These are phyloP conservation scores for Oryzias javanicus DNA, from an alignment of 2,113 vertebrate species.

Conservation along the genomic window DNA sequence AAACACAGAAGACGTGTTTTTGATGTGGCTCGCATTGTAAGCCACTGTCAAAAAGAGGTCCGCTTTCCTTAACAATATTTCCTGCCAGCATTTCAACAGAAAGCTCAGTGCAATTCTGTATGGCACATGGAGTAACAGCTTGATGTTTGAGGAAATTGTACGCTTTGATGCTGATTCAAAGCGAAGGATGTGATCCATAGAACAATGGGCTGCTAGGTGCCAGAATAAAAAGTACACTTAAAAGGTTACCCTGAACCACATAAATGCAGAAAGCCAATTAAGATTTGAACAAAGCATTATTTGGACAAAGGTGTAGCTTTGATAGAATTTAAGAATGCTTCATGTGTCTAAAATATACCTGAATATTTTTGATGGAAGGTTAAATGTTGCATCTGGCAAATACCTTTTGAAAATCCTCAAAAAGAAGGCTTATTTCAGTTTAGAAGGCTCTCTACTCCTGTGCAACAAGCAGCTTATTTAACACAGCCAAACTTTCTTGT, in stretches of 20 bases:
- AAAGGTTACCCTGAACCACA: conserved; percentile 22
- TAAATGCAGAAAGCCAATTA: conserved; percentile 35
- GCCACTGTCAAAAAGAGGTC: conserved; percentile 40
- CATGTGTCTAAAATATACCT: neutral
- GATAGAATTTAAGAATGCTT: neutral
- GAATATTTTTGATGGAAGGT: neutral
- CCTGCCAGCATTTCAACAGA: conserved; percentile 36
- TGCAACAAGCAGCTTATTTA: neutral
- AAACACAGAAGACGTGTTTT: conserved; percentile 37
- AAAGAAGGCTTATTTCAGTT: neutral
- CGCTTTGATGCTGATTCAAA: conserved; percentile 55
- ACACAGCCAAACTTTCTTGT: neutral
- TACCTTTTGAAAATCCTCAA: no score
- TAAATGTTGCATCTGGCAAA: no score
- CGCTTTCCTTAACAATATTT: conserved; percentile 38
- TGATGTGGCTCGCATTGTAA: conserved; percentile 47
- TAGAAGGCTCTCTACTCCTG: neutral
- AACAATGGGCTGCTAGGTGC: conserved; percentile 29
- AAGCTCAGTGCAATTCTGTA: conserved; percentile 29
- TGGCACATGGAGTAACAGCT: conserved; percentile 36
- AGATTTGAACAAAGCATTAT: conserved; percentile 7
- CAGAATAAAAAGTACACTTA: conserved; percentile 26
- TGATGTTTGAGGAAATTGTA: conserved; percentile 34
- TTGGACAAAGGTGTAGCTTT: conserved; percentile 22
- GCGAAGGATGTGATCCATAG: conserved; percentile 27